phyloP scores from a whole-genome alignment of 2,888 invertebrate species.

The Lithophane socia region DNA sequence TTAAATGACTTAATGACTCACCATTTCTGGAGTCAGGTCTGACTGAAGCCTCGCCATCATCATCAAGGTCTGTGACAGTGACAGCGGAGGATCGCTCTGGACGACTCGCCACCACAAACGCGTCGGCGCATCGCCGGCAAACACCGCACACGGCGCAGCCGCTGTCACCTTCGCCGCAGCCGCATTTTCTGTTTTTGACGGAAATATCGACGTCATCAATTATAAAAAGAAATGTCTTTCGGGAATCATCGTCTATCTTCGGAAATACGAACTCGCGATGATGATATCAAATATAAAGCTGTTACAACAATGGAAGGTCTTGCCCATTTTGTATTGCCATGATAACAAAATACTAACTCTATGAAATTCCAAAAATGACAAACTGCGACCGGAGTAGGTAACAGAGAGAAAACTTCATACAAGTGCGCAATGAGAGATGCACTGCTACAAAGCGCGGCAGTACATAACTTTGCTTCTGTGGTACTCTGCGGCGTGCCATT shows the following conservation, averaged over 20 bases:
- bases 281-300: neutral
- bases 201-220: conserved; percentile 24
- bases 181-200: conserved; percentile 93
- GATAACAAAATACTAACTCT: neutral
- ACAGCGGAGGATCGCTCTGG: conserved; percentile 56
- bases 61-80: conserved; percentile 70
- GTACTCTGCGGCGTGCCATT: neutral
- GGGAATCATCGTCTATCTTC: neutral
- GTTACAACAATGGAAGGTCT: neutral
- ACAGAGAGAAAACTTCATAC: neutral
- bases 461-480: neutral
- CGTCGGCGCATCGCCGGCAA: conserved; percentile 96
- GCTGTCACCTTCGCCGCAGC: conserved; percentile 98
- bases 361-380: neutral
- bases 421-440: neutral
- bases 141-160: conserved; percentile 98
- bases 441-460: neutral
- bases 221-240: neutral
- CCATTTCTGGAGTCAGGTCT: conserved; percentile 54
- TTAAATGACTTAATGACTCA: conserved; percentile 1
- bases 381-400: neutral
- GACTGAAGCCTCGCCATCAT: conserved; percentile 68
- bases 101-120: conserved; percentile 61
- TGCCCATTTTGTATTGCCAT: neutral
- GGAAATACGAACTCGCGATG: neutral